phyloP scores from a whole-genome alignment of 2,888 invertebrate genomes.

The Crematogaster levior region DNA sequence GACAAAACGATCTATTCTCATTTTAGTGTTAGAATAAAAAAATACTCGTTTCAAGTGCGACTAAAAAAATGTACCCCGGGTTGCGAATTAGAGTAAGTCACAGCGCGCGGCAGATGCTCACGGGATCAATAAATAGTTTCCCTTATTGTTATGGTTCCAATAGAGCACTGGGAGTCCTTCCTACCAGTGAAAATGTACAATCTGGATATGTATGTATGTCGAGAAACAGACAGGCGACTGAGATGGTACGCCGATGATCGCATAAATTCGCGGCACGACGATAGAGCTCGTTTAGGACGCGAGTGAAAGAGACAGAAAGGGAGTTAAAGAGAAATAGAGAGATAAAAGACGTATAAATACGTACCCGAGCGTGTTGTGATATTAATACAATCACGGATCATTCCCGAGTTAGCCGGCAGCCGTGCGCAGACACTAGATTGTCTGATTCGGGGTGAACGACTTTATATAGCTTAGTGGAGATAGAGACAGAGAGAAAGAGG shows the following conservation, averaged over 20 bases:
- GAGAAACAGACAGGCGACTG: slow-evolving; percentile 26
- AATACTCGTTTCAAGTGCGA: background rate
- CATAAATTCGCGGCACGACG: slow-evolving; percentile 77
- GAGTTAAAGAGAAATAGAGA: slow-evolving; percentile 55
- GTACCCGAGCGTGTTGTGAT: slow-evolving; percentile 84
- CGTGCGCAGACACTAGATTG: slow-evolving; percentile 85
- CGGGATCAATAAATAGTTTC: slow-evolving; percentile 24
- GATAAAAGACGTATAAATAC: slow-evolving; percentile 78
- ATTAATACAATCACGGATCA: slow-evolving; percentile 86
- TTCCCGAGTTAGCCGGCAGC: slow-evolving; percentile 84
- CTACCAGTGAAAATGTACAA: background rate
- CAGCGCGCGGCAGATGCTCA: background rate
- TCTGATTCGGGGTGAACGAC: slow-evolving; percentile 86
- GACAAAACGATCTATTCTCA: background rate
- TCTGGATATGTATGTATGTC: background rate
- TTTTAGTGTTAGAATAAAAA: background rate
- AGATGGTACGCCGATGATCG: slow-evolving; percentile 78
- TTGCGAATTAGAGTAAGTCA: slow-evolving; percentile 2
- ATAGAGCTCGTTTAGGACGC: slow-evolving; percentile 42
- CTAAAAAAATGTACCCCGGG: background rate
- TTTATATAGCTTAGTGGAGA: slow-evolving; percentile 81
- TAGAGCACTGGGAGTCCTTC: background rate
- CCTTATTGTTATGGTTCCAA: background rate
- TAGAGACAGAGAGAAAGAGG: slow-evolving; percentile 57
- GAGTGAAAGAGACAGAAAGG: slow-evolving; percentile 61